Evolutionary conservation across 2,113 vertebrate species (phyloP), one percentile per base, ranked within the genome.

Genomic region (Callocephalon fimbriatum): DNA sequence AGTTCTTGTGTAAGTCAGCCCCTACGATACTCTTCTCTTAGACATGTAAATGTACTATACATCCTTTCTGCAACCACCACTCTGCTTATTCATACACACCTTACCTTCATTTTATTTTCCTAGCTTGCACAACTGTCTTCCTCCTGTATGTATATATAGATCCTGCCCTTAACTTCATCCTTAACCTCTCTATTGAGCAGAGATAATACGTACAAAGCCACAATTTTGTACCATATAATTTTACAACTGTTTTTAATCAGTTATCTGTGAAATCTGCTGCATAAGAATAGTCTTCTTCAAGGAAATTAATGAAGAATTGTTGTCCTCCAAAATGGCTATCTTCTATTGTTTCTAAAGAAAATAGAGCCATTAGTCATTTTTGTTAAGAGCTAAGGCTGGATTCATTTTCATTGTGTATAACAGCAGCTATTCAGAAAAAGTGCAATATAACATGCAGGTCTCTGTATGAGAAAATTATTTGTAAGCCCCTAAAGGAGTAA

Each of bases 141-240:
- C 14, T 72, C 22, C 32, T 73, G 17, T 23, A 45, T 3, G 3
- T n/a, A 37, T 15, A 25, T 1, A 38, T 5, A 48, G 37, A 51
- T 50, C 6, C 7, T 29, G 45, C 9, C 12, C 13, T 59, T 40
- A 86, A 23, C 1, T 2, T 80, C 38, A 68, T 35, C 35, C 35
- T 72, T 38, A 68, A 29, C 0, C 3, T 47, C 54, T 44, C 29
- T 44, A 32, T 20, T 48, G 44, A 83, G 48, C 23, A 82, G 13
- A 88, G 10, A 12, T 31, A 70, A 23, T 5, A 65, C 1, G 19
- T 21, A 65, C 23, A 88, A 75, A 92, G 40, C 0, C 21, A 56
- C 13, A 56, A 7, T 59, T 37, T 6, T 18, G 56, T n/a, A 59
- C 29, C 2, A 0, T n/a, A 23, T 12, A 29, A 2, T 63, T 85